phyloP scores from a whole-genome alignment of 2,888 invertebrate species.

The Drosophila melanosoma region DNA sequence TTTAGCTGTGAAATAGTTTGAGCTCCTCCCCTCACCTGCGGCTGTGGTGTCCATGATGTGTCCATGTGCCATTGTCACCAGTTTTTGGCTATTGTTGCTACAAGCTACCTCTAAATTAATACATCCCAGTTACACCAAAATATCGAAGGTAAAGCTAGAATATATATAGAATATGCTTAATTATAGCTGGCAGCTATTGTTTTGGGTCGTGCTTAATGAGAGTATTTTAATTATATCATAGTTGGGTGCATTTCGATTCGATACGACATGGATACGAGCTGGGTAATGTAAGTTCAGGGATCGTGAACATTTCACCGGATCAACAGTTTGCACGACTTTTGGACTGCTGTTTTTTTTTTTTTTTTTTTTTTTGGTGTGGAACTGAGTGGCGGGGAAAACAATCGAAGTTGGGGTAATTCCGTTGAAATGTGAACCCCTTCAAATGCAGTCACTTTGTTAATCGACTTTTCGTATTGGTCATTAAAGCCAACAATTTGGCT shows the following conservation, averaged over 20 bases:
- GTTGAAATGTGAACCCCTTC: neutral
- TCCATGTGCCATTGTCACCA: slow-evolving; percentile 39
- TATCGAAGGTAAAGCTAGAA: slow-evolving; percentile 13
- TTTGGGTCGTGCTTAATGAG: slow-evolving; percentile 68
- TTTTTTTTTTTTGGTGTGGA: neutral
- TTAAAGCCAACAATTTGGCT: slow-evolving; percentile 68
- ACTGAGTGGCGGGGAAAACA: neutral
- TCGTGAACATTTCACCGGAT: slow-evolving; percentile 19
- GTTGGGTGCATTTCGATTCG: slow-evolving; percentile 20
- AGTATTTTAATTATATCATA: slow-evolving; percentile 66
- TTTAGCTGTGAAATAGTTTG: slow-evolving; percentile 74
- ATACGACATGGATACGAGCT: slow-evolving; percentile 1
- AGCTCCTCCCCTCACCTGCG: neutral
- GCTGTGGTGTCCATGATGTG: slow-evolving; percentile 15
- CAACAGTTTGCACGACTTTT: slow-evolving; percentile 26
- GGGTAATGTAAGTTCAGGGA: slow-evolving; percentile 1
- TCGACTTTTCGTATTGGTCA: slow-evolving; percentile 67
- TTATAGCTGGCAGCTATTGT: slow-evolving; percentile 54
- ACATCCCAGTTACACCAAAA: slow-evolving; percentile 62
- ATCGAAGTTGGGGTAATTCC: slow-evolving; percentile 18
- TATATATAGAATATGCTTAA: slow-evolving; percentile 45
- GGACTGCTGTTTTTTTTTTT: neutral
- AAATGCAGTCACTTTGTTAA: slow-evolving; percentile 47
- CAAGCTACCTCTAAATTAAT: slow-evolving; percentile 71
- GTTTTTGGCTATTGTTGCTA: slow-evolving; percentile 25